These are phyloP conservation scores for Buceros bicornis DNA, from an alignment of 2,797 vertebrate species.

Conservation along the genomic window DNA sequence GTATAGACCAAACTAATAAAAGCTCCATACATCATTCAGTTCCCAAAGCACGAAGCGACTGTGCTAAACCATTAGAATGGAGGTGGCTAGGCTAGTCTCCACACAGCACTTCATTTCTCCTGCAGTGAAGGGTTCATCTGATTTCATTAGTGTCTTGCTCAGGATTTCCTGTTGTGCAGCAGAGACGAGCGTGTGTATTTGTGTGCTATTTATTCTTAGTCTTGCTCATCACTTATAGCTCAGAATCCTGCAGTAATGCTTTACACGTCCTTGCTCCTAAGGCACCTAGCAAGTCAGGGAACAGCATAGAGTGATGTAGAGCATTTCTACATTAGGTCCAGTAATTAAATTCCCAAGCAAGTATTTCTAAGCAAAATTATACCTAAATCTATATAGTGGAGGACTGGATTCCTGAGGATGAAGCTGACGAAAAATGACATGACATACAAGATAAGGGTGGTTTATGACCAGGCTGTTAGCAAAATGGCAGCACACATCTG, in stretches of 20 bases:
- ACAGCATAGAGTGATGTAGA: neutral
- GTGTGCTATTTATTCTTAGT: neutral
- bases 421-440: neutral
- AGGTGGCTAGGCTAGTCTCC: neutral
- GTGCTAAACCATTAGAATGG: neutral
- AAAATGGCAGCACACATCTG: neutral
- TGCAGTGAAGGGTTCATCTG: constrained; percentile 16
- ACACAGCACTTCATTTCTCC: neutral
- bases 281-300: neutral
- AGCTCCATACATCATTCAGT: constrained; percentile 6
- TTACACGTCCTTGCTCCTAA: neutral
- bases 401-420: neutral
- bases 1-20: neutral
- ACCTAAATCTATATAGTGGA: neutral
- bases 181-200: neutral
- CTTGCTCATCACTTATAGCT: neutral
- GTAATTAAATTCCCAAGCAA: neutral
- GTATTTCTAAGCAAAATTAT: neutral
- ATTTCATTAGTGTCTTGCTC: neutral
- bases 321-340: neutral
- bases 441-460: neutral
- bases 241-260: neutral
- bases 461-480: neutral
- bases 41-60: neutral
- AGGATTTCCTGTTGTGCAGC: neutral